These are phyloP conservation scores for Pandemis heparana DNA, from an alignment of 2,888 invertebrate species.

Conservation along the genomic window DNA sequence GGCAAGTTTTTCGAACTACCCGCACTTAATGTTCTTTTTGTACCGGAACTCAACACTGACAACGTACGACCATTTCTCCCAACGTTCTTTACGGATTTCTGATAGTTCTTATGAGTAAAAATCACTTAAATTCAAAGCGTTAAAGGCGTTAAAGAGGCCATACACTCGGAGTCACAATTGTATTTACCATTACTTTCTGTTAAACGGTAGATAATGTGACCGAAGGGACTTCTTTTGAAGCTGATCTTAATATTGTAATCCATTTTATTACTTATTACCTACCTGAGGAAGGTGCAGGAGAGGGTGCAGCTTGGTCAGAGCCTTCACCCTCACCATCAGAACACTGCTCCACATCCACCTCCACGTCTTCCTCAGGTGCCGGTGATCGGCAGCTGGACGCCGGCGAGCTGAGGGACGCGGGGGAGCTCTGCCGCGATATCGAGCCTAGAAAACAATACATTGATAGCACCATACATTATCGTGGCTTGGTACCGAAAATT, in stretches of 20 bases:
- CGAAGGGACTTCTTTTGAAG: background rate
- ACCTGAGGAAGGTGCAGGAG: constrained; percentile 75
- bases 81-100: too few species aligned
- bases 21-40: too few species aligned
- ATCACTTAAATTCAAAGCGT: too few species aligned
- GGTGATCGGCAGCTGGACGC: constrained; percentile 83
- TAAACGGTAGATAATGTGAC: too few species aligned
- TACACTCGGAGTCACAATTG: too few species aligned
- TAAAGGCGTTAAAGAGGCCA: too few species aligned
- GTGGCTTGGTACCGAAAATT: background rate
- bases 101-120: too few species aligned
- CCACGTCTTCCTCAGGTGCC: constrained; percentile 87
- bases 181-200: too few species aligned
- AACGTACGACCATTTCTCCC: too few species aligned
- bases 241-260: too few species aligned
- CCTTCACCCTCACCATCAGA: constrained; percentile 88
- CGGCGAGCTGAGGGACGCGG: constrained; percentile 77
- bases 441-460: constrained; percentile 60
- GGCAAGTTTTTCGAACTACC: too few species aligned
- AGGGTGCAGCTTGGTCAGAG: constrained; percentile 80
- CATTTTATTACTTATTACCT: background rate
- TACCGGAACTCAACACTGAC: too few species aligned
- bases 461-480: background rate
- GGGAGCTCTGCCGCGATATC: constrained; percentile 78
- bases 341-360: constrained; percentile 90